Evolutionary conservation across 1,140 invertebrate species (phyloP).

Genomic region (Telenomus remus): DNA sequence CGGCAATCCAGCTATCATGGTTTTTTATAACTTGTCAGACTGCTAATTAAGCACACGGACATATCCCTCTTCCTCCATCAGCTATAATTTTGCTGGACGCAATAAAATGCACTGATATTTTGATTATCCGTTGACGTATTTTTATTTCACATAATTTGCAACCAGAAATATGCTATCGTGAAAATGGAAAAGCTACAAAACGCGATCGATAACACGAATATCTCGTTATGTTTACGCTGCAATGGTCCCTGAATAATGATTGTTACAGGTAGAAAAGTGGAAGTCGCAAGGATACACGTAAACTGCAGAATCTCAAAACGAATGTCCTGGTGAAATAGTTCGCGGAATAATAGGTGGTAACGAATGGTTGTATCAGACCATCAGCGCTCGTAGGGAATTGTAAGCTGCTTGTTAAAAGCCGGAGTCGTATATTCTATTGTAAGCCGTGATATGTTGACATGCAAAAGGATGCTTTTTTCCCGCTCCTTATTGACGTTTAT

Average conservation of each 20-base stretch:
- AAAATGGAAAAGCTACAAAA: constrained; percentile 23
- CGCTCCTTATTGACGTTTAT: constrained; percentile 24
- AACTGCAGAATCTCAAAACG: constrained; percentile 51
- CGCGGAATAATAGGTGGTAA: constrained; percentile 55
- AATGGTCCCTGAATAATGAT: constrained; percentile 40
- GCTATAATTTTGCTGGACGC: not conserved
- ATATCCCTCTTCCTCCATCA: too few relatives aligned
- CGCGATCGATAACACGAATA: constrained; percentile 38
- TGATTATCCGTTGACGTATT: constrained; percentile 12
- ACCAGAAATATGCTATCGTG: constrained; percentile 10
- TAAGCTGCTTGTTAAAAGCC: constrained; percentile 62
- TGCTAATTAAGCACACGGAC: too few relatives aligned
- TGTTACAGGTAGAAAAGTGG: constrained; percentile 46
- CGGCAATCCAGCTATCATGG: too few relatives aligned
- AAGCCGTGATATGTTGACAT: constrained; percentile 40
- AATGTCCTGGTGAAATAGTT: constrained; percentile 46
- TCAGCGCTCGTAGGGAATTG: constrained; percentile 60
- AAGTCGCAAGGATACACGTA: constrained; percentile 49
- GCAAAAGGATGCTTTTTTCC: constrained; percentile 16
- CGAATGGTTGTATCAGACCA: constrained; percentile 60
- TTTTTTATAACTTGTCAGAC: too few relatives aligned
- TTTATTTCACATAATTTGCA: constrained; percentile 26
- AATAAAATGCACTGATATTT: constrained; percentile 17
- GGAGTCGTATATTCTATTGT: constrained; percentile 53
- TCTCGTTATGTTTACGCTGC: constrained; percentile 37